Base-by-base conservation (phyloP, 2,797 vertebrate species). In the Sebastes wilsoni region DNA sequence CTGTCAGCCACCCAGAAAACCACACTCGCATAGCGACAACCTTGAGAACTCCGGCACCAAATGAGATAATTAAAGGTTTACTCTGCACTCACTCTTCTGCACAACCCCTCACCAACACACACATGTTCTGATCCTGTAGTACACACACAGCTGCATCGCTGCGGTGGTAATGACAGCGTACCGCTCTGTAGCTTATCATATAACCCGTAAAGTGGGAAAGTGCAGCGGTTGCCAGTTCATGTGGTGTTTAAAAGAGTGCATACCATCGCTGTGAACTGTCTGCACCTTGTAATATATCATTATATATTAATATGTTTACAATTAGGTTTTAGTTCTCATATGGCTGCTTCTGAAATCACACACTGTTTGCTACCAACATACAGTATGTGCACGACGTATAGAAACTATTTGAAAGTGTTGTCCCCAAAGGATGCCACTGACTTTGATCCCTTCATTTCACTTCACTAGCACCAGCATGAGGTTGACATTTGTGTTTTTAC, bases 21-120 rank as follows among this genome's bases (percentile, higher is more conserved):
- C 83, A 66, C 85, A 79, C 55, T 83, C 65, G 22, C 84, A 69
- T 23, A 68, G 80, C 25, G 38, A 73, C 79, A 87, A 74, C 80
- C 89, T 78, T 88, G 88, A 77, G 89, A 92, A 89, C 84, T 61
- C 38, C 69, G 83, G 66, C 84, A 75, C 77, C 55, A 82, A 81
- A 88, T 87, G 58, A 68, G 81, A 91, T 92, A 90, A 93, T 94
- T 90, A 88, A 88, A 90, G 87, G 86, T 90, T 90, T 80, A 46
- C 65, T 79, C 65, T 79, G 52, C 34, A 25, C 82, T 71, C 82
- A 73, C 72, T 79, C 78, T 65, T 73, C 64, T 59, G 75, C 69
- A 27, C 20, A 12, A 60, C 42, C 68, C 46, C 60, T 38, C 38
- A 9, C 70, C 65, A 38, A 72, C 75, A 25, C 36, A 74, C 88